Base-by-base conservation (phyloP, 2,888 invertebrate species). In the Galeopsomyia nigrocyanea region DNA sequence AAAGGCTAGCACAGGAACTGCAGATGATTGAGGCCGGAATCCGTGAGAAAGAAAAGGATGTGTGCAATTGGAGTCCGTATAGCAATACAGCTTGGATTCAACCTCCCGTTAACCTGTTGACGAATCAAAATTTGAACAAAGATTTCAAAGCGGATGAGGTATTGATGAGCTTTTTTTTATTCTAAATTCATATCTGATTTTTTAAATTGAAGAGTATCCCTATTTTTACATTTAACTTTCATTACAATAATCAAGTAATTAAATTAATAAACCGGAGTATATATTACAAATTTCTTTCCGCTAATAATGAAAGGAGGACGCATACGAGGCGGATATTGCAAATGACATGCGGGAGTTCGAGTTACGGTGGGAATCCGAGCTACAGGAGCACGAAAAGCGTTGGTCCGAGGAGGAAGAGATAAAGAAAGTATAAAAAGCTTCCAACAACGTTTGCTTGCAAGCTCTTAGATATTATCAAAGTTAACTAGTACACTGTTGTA, bases 301-400 rank as follows among this genome's bases (percentile, higher is more conserved):
- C 39, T 39, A 39, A 9, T n/a, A 58, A 71, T 63, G 63, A 7
- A 68, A 90, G 83, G 90, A 91, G 80, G 90, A 90, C 73, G 89
- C 88, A 74, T 90, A 91, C 78, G 91, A 91, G 80, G 89, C 88
- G 75, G 90, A 90, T 72, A 91, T 92, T 75, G 92, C 91, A 53
- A 91, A 91, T 78, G 91, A 91, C 79, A 92, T 92, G 89, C 87
- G 90, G 17, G 90, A 91, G 80, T 83, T 91, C 69, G 91, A 91
- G 81, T 86, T 91, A 78, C 88, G 91, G 75, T 89, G 91, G 87
- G 90, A 92, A 79, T 90, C 90, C 76, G 92, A 93, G 81, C 82
- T 92, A 63, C 91, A 91, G 82, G 90, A 91, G 79, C 89, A 90
- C 75, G 90, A 90, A 78, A 89, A 89, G 77, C 87, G 89, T 70